Percentiles rank a stretch among this genome's conserved stretches.
These are phyloP conservation scores for Apamea anceps DNA, from an alignment of 2,888 invertebrate genomes.

Conservation along the genomic window DNA sequence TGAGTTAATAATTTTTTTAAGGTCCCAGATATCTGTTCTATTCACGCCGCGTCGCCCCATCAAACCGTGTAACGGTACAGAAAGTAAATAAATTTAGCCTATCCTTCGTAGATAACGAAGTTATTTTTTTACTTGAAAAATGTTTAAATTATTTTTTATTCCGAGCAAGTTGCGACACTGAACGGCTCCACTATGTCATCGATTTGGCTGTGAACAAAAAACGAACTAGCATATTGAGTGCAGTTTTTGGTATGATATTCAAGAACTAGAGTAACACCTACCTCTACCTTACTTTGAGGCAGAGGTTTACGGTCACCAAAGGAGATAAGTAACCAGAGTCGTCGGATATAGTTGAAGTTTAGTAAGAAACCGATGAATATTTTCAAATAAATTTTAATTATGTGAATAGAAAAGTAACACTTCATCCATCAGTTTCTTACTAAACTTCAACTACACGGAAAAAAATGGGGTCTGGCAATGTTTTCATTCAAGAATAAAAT, in stretches of 20 bases:
- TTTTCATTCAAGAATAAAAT: no score
- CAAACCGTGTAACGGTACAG: constrained; percentile 69
- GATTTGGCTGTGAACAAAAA: constrained; percentile 20
- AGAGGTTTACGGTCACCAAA: no score
- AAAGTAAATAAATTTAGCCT: constrained; percentile 71
- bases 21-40: constrained; percentile 35
- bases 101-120: constrained; percentile 44
- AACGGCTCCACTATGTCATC: constrained; percentile 12
- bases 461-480: no score
- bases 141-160: constrained; percentile 61
- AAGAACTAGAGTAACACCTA: neutral
- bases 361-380: no score
- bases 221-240: neutral
- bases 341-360: no score
- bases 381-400: no score
- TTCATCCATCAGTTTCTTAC: no score
- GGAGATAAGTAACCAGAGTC: no score
- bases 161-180: constrained; percentile 24
- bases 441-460: no score
- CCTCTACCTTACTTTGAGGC: no score
- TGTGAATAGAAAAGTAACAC: no score
- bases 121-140: constrained; percentile 42
- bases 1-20: constrained; percentile 56
- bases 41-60: constrained; percentile 64
- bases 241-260: neutral